Conservation (phyloP, 35 echinoderm and acorn worm species). For the Patiria miniata region DNA sequence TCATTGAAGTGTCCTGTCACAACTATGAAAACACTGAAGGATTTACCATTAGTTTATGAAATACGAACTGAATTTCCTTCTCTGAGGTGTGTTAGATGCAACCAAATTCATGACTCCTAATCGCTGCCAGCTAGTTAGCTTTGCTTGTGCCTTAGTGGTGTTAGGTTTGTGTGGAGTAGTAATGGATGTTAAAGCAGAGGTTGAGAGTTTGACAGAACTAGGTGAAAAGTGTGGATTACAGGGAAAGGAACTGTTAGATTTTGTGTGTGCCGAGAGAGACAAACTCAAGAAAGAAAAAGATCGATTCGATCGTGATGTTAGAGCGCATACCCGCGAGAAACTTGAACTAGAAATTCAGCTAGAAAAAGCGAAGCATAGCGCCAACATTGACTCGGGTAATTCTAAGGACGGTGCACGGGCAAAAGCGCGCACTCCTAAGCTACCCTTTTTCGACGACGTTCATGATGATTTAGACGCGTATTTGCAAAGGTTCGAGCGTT, state of each 20-base stretch:
- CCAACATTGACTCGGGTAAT: no score
- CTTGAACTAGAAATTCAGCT: neutral
- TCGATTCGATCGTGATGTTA: neutral
- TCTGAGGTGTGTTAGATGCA: neutral
- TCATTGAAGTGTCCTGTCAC: no score
- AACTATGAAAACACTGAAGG: no score
- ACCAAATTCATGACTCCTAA: neutral
- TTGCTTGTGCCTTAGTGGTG: no score
- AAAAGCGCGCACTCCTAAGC: neutral
- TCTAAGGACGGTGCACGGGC: neutral
- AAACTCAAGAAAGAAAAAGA: conserved; percentile 9
- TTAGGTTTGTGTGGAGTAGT: neutral
- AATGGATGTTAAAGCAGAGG: neutral
- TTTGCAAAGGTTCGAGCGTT: conserved; percentile 39
- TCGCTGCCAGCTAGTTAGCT: neutral
- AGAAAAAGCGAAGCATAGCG: no score
- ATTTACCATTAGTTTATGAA: no score
- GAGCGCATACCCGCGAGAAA: neutral
- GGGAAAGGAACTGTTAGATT: conserved; percentile 30
- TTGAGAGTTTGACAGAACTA: neutral
- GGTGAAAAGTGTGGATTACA: conserved; percentile 21
- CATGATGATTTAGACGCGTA: conserved; percentile 41
- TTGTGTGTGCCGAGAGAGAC: conserved; percentile 3
- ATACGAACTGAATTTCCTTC: no score
- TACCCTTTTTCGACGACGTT: conserved; percentile 34